Percentiles rank a stretch among this genome's conserved stretches.
Conservation (phyloP, 2,797 vertebrate species). For the Huso huso region DNA sequence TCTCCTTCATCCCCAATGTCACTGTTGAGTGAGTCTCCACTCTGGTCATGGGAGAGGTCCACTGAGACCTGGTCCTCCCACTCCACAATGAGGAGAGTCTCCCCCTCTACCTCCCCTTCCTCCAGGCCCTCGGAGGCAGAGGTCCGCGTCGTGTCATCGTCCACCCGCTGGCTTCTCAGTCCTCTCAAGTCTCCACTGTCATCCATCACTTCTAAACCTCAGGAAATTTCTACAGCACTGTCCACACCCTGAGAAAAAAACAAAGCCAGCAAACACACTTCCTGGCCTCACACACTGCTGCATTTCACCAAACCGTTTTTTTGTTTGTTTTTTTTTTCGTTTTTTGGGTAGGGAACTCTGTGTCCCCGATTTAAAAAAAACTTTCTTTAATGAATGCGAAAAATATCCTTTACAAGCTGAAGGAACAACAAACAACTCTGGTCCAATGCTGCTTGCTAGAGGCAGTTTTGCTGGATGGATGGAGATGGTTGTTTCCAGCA, state of each 20-base stretch:
- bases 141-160: constrained; percentile 71
- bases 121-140: constrained; percentile 89
- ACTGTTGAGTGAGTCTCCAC: constrained; percentile 89
- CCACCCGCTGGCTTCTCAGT: constrained; percentile 53
- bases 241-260: not conserved
- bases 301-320: too few species aligned
- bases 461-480: too few species aligned
- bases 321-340: too few species aligned
- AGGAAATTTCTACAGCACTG: not conserved
- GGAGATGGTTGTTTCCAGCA: too few species aligned
- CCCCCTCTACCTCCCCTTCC: constrained; percentile 93
- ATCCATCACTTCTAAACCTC: constrained; percentile 41
- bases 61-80: constrained; percentile 90
- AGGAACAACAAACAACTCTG: too few species aligned
- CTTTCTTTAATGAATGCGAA: too few species aligned
- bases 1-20: constrained; percentile 73
- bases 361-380: too few species aligned
- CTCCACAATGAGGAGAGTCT: constrained; percentile 89
- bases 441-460: too few species aligned
- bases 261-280: not conserved
- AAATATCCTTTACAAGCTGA: too few species aligned
- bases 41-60: constrained; percentile 93
- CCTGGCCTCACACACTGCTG: too few species aligned
- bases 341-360: too few species aligned
- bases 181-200: constrained; percentile 53